Evolutionary conservation across 2,797 vertebrate species (phyloP).

Genomic region (Trematomus bernacchii): DNA sequence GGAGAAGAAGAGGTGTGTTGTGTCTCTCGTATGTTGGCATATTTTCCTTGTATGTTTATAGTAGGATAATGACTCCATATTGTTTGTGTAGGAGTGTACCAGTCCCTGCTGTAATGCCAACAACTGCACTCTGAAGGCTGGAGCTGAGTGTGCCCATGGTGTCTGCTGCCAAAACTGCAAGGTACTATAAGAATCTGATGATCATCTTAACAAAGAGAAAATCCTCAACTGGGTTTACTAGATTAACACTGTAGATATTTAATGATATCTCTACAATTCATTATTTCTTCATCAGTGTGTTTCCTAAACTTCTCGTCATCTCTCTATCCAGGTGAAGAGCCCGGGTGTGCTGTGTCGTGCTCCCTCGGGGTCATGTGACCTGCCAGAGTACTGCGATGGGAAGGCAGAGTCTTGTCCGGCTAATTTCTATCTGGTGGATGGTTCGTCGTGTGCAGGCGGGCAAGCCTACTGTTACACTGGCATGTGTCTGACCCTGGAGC

Average conservation of each 20-base stretch:
- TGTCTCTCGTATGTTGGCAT: not conserved
- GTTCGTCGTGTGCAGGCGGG: slow-evolving; percentile 86
- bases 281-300: not conserved
- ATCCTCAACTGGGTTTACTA: too few species aligned
- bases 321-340: slow-evolving; percentile 86
- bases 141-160: slow-evolving; percentile 94
- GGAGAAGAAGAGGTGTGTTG: slow-evolving; percentile 91
- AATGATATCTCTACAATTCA: not conserved
- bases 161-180: slow-evolving; percentile 96
- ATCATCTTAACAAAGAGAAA: not conserved
- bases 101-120: slow-evolving; percentile 95
- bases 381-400: slow-evolving; percentile 95
- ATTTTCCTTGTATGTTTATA: not conserved
- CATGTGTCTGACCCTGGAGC: slow-evolving; percentile 95
- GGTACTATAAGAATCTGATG: slow-evolving; percentile 76
- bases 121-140: slow-evolving; percentile 92
- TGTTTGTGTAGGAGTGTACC: slow-evolving; percentile 89
- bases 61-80: slow-evolving; percentile 2
- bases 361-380: slow-evolving; percentile 90
- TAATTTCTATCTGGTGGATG: slow-evolving; percentile 94
- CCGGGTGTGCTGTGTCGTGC: slow-evolving; percentile 91
- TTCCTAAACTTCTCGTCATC: not conserved
- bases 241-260: not conserved
- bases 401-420: slow-evolving; percentile 91
- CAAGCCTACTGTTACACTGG: slow-evolving; percentile 96